phyloP scores from a whole-genome alignment of 2,888 invertebrate species.

The Volucella inanis region DNA sequence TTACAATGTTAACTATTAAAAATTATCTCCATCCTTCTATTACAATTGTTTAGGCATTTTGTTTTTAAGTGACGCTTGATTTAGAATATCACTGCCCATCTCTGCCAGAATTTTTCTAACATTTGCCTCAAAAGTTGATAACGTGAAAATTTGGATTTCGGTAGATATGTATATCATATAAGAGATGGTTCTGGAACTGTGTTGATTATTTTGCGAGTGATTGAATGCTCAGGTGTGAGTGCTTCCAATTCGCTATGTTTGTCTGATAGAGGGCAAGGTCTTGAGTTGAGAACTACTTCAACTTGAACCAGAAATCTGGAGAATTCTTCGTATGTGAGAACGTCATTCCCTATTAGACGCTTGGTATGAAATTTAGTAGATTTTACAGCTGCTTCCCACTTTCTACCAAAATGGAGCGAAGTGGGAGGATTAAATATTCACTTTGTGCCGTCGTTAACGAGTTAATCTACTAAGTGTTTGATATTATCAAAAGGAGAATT shows the following conservation, averaged over 20 bases:
- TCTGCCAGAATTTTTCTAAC: slow-evolving; percentile 14
- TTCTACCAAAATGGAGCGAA: slow-evolving; percentile 7
- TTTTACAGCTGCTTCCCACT: slow-evolving; percentile 11
- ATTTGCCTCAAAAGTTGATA: slow-evolving; percentile 9
- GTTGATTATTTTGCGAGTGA: neutral
- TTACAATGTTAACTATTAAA: too few relatives aligned
- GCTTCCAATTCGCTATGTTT: slow-evolving; percentile 20
- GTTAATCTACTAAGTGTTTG: too few relatives aligned
- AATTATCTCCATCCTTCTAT: too few relatives aligned
- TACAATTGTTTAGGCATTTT: too few relatives aligned
- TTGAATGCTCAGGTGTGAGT: neutral
- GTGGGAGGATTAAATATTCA: too few relatives aligned
- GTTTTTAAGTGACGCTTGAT: too few relatives aligned
- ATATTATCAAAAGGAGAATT: neutral
- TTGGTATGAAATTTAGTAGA: slow-evolving; percentile 11
- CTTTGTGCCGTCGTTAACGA: too few relatives aligned
- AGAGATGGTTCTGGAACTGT: too few relatives aligned
- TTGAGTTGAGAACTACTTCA: too few relatives aligned
- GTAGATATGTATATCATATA: too few relatives aligned
- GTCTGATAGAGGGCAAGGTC: slow-evolving; percentile 1
- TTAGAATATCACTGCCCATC: neutral
- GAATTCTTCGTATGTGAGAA: slow-evolving; percentile 17
- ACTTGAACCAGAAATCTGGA: slow-evolving; percentile 7
- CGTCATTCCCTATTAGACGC: neutral
- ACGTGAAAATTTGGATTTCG: slow-evolving; percentile 4